phyloP scores from a whole-genome alignment of 2,888 invertebrate species.

The Abscondita cerata region DNA sequence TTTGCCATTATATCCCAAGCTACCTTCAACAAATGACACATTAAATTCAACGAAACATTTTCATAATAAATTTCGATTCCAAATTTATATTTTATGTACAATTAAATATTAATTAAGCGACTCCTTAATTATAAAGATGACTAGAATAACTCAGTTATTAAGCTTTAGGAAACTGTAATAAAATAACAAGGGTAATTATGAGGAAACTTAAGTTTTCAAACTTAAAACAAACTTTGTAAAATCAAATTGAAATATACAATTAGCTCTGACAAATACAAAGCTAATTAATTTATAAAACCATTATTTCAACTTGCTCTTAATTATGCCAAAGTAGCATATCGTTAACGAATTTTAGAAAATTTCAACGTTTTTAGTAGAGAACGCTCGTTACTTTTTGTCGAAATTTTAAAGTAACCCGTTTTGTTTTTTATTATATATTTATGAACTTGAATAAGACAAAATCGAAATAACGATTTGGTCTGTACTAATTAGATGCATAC shows the following conservation, averaged over 20 bases:
- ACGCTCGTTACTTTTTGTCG: too few species aligned
- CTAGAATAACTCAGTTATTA: slow-evolving; percentile 22
- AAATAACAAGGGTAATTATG: slow-evolving; percentile 23
- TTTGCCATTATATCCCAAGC: background rate
- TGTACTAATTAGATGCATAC: too few species aligned
- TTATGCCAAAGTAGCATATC: background rate
- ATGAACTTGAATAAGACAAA: too few species aligned
- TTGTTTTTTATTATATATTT: too few species aligned
- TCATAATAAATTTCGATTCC: slow-evolving; percentile 13
- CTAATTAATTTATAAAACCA: slow-evolving; percentile 10
- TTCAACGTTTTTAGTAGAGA: too few species aligned
- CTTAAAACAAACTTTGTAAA: slow-evolving; percentile 14
- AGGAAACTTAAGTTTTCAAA: slow-evolving; percentile 16
- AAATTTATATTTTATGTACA: slow-evolving; percentile 10
- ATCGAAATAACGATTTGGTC: too few species aligned
- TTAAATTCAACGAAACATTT: background rate
- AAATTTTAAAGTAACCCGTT: too few species aligned
- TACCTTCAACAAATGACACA: background rate
- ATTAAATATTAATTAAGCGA: slow-evolving; percentile 17
- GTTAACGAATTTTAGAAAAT: too few species aligned
- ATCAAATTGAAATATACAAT: slow-evolving; percentile 18
- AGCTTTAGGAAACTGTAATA: slow-evolving; percentile 23
- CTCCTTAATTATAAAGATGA: slow-evolving; percentile 21
- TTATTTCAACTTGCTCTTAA: slow-evolving; percentile 6
- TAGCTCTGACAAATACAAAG: slow-evolving; percentile 13